Conservation (phyloP, 2,113 vertebrate species). For the Charina bottae region DNA sequence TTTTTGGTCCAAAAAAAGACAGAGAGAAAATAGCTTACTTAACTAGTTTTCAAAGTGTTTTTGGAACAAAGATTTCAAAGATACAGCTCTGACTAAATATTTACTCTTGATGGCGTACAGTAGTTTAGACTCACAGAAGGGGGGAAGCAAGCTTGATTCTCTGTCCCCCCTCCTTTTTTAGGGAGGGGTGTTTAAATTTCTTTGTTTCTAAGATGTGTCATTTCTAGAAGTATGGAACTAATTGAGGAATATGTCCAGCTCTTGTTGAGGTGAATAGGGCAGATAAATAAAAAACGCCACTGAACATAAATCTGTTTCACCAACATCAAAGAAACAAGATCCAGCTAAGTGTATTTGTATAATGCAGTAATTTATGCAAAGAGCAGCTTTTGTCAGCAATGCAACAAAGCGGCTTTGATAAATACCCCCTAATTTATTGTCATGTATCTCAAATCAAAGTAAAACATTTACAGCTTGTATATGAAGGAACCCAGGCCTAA, state of each 20-base stretch:
- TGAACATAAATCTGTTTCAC: constrained; percentile 82
- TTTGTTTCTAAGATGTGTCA: constrained; percentile 77
- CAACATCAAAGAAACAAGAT: constrained; percentile 85
- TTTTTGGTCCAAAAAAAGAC: constrained; percentile 47
- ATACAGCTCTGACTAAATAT: constrained; percentile 58
- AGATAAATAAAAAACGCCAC: constrained; percentile 83
- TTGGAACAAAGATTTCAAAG: constrained; percentile 72
- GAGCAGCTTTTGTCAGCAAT: constrained; percentile 85
- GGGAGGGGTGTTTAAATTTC: constrained; percentile 61
- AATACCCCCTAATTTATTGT: constrained; percentile 95
- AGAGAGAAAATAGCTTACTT: constrained; percentile 57
- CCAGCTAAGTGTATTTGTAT: constrained; percentile 86
- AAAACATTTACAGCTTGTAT: constrained; percentile 90
- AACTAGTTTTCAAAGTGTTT: constrained; percentile 58
- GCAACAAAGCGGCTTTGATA: constrained; percentile 89
- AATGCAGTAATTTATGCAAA: constrained; percentile 91
- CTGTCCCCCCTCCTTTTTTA: not conserved
- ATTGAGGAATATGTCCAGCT: constrained; percentile 83
- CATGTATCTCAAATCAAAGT: constrained; percentile 95
- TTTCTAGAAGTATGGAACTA: constrained; percentile 83
- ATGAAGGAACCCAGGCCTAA: constrained; percentile 87
- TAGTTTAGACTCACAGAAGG: constrained; percentile 62
- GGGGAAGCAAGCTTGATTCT: constrained; percentile 59
- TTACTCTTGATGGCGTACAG: constrained; percentile 65
- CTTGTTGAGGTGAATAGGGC: constrained; percentile 83